Evolutionary conservation across 2,888 invertebrate genomes (phyloP).

Genomic region (Amphipoea oculea): DNA sequence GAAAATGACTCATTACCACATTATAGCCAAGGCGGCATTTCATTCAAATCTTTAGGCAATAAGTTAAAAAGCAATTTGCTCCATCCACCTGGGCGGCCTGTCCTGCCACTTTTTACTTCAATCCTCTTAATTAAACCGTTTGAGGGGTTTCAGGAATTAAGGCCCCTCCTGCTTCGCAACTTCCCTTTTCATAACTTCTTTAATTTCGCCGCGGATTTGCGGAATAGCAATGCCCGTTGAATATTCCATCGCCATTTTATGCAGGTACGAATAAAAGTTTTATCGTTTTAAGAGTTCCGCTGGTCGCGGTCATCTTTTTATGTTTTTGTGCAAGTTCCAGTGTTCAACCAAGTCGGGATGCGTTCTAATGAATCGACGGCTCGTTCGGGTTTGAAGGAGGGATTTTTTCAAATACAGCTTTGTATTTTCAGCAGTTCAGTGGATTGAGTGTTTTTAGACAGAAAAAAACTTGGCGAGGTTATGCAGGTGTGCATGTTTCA

Average conservation of each 20-base stretch:
- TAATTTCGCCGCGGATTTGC: conserved; percentile 77
- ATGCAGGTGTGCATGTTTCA: conserved; percentile 12
- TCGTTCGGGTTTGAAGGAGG: conserved; percentile 26
- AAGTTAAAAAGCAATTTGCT: conserved; percentile 61
- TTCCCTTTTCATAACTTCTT: conserved; percentile 81
- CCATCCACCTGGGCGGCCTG: conserved; percentile 46
- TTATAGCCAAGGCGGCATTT: conserved; percentile 20
- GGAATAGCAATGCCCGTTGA: conserved; percentile 75
- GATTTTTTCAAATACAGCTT: conserved; percentile 38
- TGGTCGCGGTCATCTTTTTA: conserved; percentile 67
- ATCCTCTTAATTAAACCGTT: conserved; percentile 77
- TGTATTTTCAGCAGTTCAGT: conserved; percentile 45
- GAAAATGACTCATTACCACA: conserved; percentile 12
- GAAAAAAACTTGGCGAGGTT: conserved; percentile 13
- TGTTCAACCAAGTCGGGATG: conserved; percentile 31
- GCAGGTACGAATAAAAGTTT: conserved; percentile 79
- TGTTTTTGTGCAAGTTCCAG: conserved; percentile 61
- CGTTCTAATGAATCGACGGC: conserved; percentile 47
- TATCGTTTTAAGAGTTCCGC: conserved; percentile 70
- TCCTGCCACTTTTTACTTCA: conserved; percentile 66
- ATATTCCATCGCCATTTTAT: conserved; percentile 79
- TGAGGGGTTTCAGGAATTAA: conserved; percentile 73
- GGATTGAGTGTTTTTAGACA: conserved; percentile 35
- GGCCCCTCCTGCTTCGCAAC: conserved; percentile 69
- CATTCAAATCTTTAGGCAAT: conserved; percentile 49